A percentile compares a stretch with the other conserved stretches of the same genome.
Evolutionary conservation across 2,797 vertebrate genomes (phyloP).

Genomic region (Malacoctenus gilli): DNA sequence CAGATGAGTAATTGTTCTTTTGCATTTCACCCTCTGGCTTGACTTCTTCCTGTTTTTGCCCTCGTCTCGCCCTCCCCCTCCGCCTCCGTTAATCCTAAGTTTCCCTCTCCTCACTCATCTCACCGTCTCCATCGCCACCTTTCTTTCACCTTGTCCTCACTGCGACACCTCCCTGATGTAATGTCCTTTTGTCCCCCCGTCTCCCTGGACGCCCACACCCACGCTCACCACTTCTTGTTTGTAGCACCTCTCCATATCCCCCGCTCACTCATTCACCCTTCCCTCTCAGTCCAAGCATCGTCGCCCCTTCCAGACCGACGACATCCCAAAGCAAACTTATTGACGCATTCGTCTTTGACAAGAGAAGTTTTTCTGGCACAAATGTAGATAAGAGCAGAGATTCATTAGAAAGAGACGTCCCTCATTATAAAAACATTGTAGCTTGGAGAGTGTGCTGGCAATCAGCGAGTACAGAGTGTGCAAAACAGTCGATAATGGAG

Average conservation of each 20-base stretch:
- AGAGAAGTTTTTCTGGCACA: slow-evolving; percentile 8
- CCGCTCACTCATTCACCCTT: slow-evolving; percentile 30
- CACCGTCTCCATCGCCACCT: slow-evolving; percentile 14
- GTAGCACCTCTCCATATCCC: slow-evolving; percentile 40
- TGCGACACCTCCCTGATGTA: slow-evolving; percentile 7
- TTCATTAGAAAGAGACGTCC: not conserved
- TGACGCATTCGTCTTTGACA: not conserved
- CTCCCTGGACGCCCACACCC: slow-evolving; percentile 24
- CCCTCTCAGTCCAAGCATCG: not conserved
- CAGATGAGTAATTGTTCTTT: too few species aligned
- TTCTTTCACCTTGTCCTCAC: slow-evolving; percentile 2
- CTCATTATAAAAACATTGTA: not conserved
- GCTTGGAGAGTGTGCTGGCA: not conserved
- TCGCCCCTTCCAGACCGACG: too few species aligned
- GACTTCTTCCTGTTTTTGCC: not conserved
- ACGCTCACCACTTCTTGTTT: slow-evolving; percentile 40
- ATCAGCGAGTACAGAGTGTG: not conserved
- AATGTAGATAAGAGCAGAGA: not conserved
- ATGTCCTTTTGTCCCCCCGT: slow-evolving; percentile 18
- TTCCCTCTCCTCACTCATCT: not conserved
- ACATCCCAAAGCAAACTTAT: slow-evolving; percentile 42
- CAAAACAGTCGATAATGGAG: not conserved
- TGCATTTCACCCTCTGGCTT: not conserved
- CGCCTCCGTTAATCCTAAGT: too few species aligned
- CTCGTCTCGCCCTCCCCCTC: too few species aligned